phyloP scores from a whole-genome alignment of 2,888 invertebrate species.

The Caenorhabditis sp. region DNA sequence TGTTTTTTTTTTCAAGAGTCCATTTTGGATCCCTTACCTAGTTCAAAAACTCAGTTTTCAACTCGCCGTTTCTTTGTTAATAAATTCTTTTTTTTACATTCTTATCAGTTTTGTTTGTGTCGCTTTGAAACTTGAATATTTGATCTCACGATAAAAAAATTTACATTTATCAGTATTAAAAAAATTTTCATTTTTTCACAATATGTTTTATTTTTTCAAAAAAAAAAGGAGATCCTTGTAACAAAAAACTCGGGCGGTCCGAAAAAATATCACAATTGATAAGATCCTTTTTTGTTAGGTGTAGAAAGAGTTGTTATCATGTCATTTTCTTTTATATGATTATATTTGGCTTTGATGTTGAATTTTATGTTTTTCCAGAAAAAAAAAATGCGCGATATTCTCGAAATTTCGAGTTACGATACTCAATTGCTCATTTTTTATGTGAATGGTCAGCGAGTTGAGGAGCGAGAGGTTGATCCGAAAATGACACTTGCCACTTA shows the following conservation, averaged over 20 bases:
- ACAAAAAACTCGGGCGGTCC: too few species aligned
- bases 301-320: neutral
- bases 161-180: neutral
- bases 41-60: too few species aligned
- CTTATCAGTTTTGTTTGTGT: neutral
- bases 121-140: neutral
- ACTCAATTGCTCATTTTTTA: slow-evolving; percentile 59
- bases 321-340: neutral
- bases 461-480: slow-evolving; percentile 61
- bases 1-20: too few species aligned
- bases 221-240: too few species aligned
- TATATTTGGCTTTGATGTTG: slow-evolving; percentile 5
- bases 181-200: too few species aligned
- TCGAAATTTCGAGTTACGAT: slow-evolving; percentile 41
- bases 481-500: slow-evolving; percentile 64
- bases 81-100: neutral
- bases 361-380: neutral
- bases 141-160: neutral
- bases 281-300: neutral
- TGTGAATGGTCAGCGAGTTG: slow-evolving; percentile 65
- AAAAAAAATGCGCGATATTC: slow-evolving; percentile 22
- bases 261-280: neutral
- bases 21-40: too few species aligned
- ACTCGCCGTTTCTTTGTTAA: too few species aligned
- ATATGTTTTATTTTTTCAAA: too few species aligned